phyloP scores from a whole-genome alignment of 2,797 vertebrate genomes.

The Threskiornis aethiopicus region DNA sequence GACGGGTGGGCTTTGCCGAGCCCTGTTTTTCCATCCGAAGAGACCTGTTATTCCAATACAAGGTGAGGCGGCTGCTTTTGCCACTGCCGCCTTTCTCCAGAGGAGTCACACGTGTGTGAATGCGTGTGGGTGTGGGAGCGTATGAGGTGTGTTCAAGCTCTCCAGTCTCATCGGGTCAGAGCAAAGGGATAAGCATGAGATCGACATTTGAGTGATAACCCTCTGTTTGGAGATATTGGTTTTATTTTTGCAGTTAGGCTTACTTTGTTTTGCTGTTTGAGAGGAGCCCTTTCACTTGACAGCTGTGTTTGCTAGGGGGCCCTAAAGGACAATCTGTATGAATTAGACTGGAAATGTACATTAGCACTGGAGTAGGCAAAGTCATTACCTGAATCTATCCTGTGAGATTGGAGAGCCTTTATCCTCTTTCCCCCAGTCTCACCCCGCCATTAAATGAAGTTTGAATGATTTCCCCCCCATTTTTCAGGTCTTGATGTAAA shows the following conservation, averaged over 20 bases:
- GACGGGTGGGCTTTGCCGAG: not conserved
- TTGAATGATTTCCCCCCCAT: not conserved
- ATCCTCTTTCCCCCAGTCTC: not conserved
- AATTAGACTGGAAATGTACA: slow-evolving; percentile 18
- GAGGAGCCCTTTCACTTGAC: not conserved
- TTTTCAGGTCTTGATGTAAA: slow-evolving; percentile 58
- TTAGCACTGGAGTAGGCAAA: slow-evolving; percentile 12
- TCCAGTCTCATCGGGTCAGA: not conserved
- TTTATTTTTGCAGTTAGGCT: not conserved
- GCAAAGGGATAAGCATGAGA: not conserved
- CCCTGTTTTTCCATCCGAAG: not conserved
- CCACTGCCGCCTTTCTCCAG: not conserved
- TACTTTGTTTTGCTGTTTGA: not conserved
- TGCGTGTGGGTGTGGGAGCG: not conserved
- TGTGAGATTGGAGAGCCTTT: not conserved
- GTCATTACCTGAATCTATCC: not conserved
- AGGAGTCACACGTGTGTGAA: rapidly evolving
- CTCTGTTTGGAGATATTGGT: not conserved
- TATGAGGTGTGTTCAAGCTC: not conserved
- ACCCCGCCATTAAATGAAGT: not conserved
- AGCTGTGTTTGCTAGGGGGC: not conserved
- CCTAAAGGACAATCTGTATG: slow-evolving; percentile 1
- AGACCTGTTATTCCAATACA: not conserved
- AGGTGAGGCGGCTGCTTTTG: not conserved
- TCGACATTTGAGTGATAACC: not conserved